phyloP scores from a whole-genome alignment of 1,140 invertebrate species.

The Pseudachorutes palmiensis region DNA sequence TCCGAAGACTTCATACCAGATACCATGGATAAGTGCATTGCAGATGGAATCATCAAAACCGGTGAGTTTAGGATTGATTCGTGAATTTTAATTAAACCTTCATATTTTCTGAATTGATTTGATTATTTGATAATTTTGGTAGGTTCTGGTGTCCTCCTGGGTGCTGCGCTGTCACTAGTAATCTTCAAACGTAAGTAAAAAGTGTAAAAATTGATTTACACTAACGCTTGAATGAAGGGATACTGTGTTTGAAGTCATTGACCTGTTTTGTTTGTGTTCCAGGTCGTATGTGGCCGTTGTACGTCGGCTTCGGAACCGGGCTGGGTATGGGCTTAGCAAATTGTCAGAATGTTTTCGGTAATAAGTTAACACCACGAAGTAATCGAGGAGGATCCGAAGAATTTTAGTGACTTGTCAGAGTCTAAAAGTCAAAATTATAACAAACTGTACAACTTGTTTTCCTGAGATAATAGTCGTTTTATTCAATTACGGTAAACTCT shows the following conservation, averaged over 20 bases:
- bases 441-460: too few species aligned
- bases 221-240: neutral
- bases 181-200: conserved; percentile 2
- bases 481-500: too few species aligned
- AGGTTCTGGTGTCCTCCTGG: conserved; percentile 2
- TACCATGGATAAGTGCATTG: neutral
- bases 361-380: neutral
- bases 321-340: neutral
- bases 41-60: conserved; percentile 5
- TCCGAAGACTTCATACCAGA: conserved; percentile 2
- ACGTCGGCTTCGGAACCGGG: neutral
- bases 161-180: neutral
- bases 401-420: neutral
- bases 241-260: neutral
- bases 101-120: neutral
- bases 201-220: neutral
- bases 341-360: neutral
- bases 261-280: neutral
- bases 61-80: neutral
- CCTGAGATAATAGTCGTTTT: too few species aligned
- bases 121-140: neutral
- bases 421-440: too few species aligned
- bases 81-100: neutral
- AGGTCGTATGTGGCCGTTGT: neutral
- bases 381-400: neutral